These are phyloP conservation scores for Orthosia incerta DNA, from an alignment of 2,888 invertebrate species.

Conservation along the genomic window DNA sequence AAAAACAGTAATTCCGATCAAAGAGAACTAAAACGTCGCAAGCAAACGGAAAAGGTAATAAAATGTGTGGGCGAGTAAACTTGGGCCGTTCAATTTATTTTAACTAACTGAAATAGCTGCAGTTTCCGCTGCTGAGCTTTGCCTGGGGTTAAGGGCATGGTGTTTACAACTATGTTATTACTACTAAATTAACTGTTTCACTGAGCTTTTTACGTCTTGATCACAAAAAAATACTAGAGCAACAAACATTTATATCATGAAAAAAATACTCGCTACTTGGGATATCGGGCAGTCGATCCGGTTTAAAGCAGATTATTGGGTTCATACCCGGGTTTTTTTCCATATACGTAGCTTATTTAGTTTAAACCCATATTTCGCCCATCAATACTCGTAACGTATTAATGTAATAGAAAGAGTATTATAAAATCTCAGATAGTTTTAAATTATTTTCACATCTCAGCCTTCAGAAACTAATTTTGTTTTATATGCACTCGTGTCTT, in stretches of 20 bases:
- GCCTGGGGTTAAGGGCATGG: conserved; percentile 66
- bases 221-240: not conserved
- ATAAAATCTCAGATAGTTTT: conserved; percentile 10
- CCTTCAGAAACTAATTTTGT: conserved; percentile 37
- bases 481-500: conserved; percentile 32
- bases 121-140: conserved; percentile 74
- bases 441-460: conserved; percentile 28
- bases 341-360: no score
- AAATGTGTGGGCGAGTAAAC: conserved; percentile 72
- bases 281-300: no score
- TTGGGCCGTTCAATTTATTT: conserved; percentile 79
- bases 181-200: conserved; percentile 10
- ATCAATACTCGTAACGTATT: no score
- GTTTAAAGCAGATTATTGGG: no score
- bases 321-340: no score
- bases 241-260: no score
- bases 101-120: conserved; percentile 82
- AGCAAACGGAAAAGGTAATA: conserved; percentile 75
- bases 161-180: conserved; percentile 51
- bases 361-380: no score
- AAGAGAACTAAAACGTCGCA: conserved; percentile 66
- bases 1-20: conserved; percentile 72
- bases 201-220: not conserved
- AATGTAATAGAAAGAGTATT: not conserved
- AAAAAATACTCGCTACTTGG: no score